Base-by-base conservation (phyloP, 2,888 invertebrate species). In the Tromatobia lineatoria region DNA sequence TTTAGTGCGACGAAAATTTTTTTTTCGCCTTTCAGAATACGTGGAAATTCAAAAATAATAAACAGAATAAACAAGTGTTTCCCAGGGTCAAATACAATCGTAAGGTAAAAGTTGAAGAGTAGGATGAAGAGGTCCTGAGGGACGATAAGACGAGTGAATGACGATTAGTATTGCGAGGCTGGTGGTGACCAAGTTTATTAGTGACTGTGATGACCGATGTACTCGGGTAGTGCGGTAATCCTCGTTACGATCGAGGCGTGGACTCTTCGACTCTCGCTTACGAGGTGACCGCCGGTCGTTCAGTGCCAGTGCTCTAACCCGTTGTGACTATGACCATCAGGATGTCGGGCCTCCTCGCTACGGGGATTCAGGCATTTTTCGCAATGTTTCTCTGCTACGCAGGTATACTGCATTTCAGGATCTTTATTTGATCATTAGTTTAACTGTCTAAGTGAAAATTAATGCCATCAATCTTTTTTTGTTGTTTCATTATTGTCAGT, bases 201-300 rank as follows among this genome's bases (percentile, higher is more conserved):
- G 91, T 91, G 90, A 88, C 87, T 87, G 91, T 91, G 91, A 91
- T 91, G 91, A 91, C 90, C 90, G 89, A 91, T 90, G 90, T 90
- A 89, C 87, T 79, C 76, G 79, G 80, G 15, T 85, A 82, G 75
- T 86, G 73, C 70, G 83, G 83, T 80, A 84, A 74, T 80, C 77
- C 47, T 82, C 77, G 82, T 84, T 64, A 77, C 80, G 61, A 66
- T 54, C 82, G 84, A 85, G 84, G 75, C 66, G 81, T 79, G 57
- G 78, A 85, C 84, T 85, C 79, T 81, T 79, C 82, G 84, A 75
- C 61, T 71, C 70, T 79, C 83, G 78, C 61, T 85, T 78, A 76
- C 84, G 83, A 83, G 84, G 86, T 83, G 85, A 85, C 83, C 78
- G 70, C 77, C 80, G 85, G 86, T 85, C 54, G 61, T 64, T 18